phyloP scores from a whole-genome alignment of 2,113 vertebrate species.

The Anolis sagrei region DNA sequence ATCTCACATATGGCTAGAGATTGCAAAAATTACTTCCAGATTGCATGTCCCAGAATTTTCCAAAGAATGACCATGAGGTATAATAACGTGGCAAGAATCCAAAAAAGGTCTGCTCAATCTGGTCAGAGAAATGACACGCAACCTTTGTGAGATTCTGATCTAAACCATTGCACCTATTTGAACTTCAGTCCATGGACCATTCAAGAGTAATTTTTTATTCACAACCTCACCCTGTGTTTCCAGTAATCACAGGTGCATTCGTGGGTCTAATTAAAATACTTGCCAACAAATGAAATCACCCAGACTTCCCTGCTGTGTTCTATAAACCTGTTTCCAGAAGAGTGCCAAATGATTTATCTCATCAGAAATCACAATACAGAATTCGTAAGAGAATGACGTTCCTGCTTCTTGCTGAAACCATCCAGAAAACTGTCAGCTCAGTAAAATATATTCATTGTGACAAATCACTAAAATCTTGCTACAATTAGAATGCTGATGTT shows the following conservation, averaged over 20 bases:
- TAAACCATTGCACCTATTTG: background rate
- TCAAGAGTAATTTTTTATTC: background rate
- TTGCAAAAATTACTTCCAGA: too few relatives aligned
- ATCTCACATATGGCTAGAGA: too few relatives aligned
- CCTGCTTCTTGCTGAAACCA: conserved; percentile 18
- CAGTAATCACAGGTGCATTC: conserved; percentile 16
- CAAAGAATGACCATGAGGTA: too few relatives aligned
- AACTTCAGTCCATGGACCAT: background rate
- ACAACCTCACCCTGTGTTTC: conserved; percentile 13
- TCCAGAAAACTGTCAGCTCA: conserved; percentile 5
- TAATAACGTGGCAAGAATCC: too few relatives aligned
- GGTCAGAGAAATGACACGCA: background rate
- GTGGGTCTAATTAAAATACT: conserved; percentile 1
- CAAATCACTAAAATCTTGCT: background rate
- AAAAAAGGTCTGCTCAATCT: background rate
- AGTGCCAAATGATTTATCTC: conserved; percentile 11
- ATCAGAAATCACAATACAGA: conserved; percentile 12
- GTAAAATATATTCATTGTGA: conserved; percentile 1
- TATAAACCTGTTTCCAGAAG: background rate
- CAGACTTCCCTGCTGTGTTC: background rate
- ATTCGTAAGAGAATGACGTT: background rate
- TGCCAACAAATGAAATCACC: conserved; percentile 22
- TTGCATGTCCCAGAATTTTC: too few relatives aligned
- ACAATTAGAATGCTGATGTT: background rate
- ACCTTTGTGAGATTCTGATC: background rate